Evolutionary conservation across 2,113 vertebrate species (phyloP).

Genomic region (Zeus faber): DNA sequence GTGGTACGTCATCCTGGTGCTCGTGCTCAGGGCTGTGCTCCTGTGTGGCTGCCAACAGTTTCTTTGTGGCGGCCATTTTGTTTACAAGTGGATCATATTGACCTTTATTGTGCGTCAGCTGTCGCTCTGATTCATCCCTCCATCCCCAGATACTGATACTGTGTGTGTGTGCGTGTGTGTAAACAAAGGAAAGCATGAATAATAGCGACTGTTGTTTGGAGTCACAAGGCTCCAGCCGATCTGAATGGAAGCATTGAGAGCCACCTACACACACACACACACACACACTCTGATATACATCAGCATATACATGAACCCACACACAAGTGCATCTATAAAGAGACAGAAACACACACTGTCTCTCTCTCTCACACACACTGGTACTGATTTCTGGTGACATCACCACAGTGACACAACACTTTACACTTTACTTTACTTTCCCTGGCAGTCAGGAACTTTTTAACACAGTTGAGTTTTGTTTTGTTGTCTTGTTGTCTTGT

Average conservation of each 20-base stretch:
- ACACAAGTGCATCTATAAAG: conserved; percentile 15
- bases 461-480: not conserved
- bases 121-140: not conserved
- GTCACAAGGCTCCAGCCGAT: conserved; percentile 66
- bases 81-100: too few relatives aligned
- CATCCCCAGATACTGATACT: conserved; percentile 1
- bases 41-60: too few relatives aligned
- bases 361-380: too few relatives aligned
- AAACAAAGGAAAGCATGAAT: conserved; percentile 51
- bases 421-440: not conserved
- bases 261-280: conserved; percentile 34
- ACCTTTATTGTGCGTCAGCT: not conserved
- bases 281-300: conserved; percentile 16
- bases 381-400: too few relatives aligned
- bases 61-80: not conserved
- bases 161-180: conserved; percentile 22
- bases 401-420: too few relatives aligned
- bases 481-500: too few relatives aligned
- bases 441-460: not conserved
- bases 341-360: not conserved
- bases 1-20: too few relatives aligned
- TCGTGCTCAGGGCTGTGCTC: too few relatives aligned
- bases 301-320: conserved; percentile 12
- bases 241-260: conserved; percentile 69
- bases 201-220: conserved; percentile 60